These are phyloP conservation scores for Cladopsammia gracilis DNA, from an alignment of 64 coral and sea anemone species.

Conservation along the genomic window DNA sequence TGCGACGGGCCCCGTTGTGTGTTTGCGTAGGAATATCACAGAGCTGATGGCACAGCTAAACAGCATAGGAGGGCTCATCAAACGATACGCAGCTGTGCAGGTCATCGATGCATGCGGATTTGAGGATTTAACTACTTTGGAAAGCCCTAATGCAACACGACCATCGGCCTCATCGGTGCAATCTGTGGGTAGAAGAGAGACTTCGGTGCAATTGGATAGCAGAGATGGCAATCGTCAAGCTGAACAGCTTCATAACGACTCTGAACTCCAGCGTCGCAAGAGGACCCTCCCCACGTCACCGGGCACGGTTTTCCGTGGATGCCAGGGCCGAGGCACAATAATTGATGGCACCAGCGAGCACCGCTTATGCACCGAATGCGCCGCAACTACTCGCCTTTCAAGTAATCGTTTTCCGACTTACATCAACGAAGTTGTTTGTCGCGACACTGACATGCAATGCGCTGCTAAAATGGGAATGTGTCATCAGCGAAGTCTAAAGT, in stretches of 20 bases:
- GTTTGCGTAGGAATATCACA: background rate
- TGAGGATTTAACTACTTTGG: background rate
- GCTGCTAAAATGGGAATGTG: background rate
- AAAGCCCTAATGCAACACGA: background rate
- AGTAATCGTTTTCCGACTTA: background rate
- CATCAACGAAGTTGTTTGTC: slow-evolving; percentile 49
- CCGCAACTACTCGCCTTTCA: background rate
- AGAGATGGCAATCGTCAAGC: background rate
- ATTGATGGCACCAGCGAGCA: background rate
- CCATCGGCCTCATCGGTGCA: background rate
- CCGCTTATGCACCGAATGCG: slow-evolving; percentile 1
- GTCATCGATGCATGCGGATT: slow-evolving; percentile 12
- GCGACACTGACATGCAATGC: background rate
- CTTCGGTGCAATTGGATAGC: no score
- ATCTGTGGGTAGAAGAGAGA: no score
- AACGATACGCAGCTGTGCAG: background rate
- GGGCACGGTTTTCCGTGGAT: background rate
- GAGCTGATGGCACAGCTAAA: background rate
- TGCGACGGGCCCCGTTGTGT: background rate
- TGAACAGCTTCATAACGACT: background rate
- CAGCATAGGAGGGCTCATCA: background rate
- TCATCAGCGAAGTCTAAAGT: background rate
- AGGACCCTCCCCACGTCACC: background rate
- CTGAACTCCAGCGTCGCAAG: background rate
- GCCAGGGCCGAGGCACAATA: slow-evolving; percentile 15